Conservation (phyloP, 2,888 invertebrate genomes). For the Sarcophaga carnaria region DNA sequence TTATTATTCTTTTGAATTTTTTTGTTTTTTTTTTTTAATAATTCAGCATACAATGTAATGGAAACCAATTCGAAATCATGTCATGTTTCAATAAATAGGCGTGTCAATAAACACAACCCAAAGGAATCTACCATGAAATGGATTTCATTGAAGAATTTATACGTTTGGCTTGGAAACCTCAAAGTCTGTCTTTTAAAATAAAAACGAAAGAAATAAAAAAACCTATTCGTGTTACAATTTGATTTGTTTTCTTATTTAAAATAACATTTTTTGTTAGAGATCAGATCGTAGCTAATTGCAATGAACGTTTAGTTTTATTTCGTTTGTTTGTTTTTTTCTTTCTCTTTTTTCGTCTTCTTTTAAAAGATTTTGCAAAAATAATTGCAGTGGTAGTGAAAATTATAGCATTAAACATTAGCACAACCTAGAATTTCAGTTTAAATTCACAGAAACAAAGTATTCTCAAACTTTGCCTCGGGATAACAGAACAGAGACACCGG, state of each 20-base stretch:
- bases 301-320: conserved; percentile 40
- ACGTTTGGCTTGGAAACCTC: neutral
- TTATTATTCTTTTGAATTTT: too few relatives aligned
- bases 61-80: neutral
- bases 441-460: too few relatives aligned
- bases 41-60: neutral
- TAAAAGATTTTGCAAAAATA: too few relatives aligned
- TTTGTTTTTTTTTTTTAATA: too few relatives aligned
- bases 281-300: conserved; percentile 61
- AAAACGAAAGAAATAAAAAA: neutral
- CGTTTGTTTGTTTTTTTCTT: neutral
- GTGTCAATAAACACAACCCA: neutral
- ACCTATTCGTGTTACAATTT: conserved; percentile 53
- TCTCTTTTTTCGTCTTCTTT: too few relatives aligned
- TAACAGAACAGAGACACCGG: too few relatives aligned
- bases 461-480: too few relatives aligned
- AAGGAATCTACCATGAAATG: conserved; percentile 45
- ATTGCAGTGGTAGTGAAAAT: neutral
- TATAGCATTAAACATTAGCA: too few relatives aligned
- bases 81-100: conserved; percentile 11
- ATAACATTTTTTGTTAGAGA: conserved; percentile 22
- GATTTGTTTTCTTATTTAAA: conserved; percentile 36
- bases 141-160: conserved; percentile 16
- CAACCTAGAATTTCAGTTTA: too few relatives aligned
- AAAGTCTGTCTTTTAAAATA: conserved; percentile 16